phyloP scores from a whole-genome alignment of 2,888 invertebrate genomes.

The Plutella xylostella region DNA sequence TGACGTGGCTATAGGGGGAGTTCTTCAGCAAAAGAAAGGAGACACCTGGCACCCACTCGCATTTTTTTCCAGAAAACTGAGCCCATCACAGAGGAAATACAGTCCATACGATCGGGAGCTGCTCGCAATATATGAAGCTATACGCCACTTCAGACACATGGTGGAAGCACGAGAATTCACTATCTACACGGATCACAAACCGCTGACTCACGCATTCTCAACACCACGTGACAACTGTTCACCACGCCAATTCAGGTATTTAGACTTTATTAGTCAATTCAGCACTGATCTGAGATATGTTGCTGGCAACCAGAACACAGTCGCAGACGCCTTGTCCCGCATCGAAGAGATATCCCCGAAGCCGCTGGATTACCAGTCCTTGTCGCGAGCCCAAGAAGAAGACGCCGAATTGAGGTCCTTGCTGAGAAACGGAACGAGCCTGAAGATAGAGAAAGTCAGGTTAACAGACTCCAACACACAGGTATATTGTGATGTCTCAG shows the following conservation, averaged over 20 bases:
- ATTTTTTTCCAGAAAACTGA: neutral
- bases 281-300: too few species aligned
- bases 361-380: too few species aligned
- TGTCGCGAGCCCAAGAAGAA: too few species aligned
- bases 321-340: neutral
- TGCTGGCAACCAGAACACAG: neutral
- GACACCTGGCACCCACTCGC: neutral
- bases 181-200: constrained; percentile 31
- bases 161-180: neutral
- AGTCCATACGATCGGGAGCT: neutral
- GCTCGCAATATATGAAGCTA: neutral
- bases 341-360: too few species aligned
- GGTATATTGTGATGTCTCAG: too few species aligned
- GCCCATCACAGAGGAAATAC: neutral
- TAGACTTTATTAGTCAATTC: too few species aligned
- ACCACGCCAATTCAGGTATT: too few species aligned
- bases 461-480: too few species aligned
- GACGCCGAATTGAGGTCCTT: too few species aligned
- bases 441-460: too few species aligned
- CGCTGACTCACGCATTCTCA: neutral
- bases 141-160: neutral
- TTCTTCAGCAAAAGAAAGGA: neutral
- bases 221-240: too few species aligned
- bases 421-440: too few species aligned
- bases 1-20: neutral